Evolutionary conservation across 1,140 invertebrate species (phyloP), one percentile per base, ranked within the genome.

Genomic region (Brachionus rubens): DNA sequence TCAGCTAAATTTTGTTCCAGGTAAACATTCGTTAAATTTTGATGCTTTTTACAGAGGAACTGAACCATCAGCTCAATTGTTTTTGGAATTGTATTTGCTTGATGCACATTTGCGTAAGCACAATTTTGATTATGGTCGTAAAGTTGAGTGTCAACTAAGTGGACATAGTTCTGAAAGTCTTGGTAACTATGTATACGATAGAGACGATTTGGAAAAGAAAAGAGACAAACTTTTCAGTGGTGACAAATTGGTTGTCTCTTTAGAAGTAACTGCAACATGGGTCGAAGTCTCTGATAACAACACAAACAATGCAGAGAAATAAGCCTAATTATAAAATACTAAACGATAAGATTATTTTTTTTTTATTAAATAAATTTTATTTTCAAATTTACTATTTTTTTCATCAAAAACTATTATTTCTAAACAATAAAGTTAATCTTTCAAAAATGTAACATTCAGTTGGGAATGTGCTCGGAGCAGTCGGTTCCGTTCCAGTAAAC

Each of bases 171-270:
- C 40, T 4, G 59, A 65, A 43, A 65, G 59, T 28, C 6, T 43
- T 26, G 59, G 59, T 1, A 43, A 65, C 19, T 65, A 30, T 43
- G 26, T 65, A 9, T 65, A 65, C 36, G 59, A 65, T 43, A 41
- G 59, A 65, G 59, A 65, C n/a, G 59, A 65, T 65, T 24, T 65
- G 21, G 59, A 65, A 65, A 65, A 65, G 40, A 65, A 65, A 65
- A 41, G 59, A 26, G 59, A 65, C 24, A 65, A 65, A n/a, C 40
- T 65, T 41, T 65, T 65, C 19, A 24, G 12, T 46, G 59, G 36
- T 41, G 59, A 65, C n/a, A 41, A 65, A 14, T 14, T 65, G 10
- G 59, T 65, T 2, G 36, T 65, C 2, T 24, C 59, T 24, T 21
- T 65, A 7, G 59, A 65, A 65, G 59, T 43, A 21, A 24, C 59